phyloP scores from a whole-genome alignment of 2,888 invertebrate species.

The Plagiodera versicolora region DNA sequence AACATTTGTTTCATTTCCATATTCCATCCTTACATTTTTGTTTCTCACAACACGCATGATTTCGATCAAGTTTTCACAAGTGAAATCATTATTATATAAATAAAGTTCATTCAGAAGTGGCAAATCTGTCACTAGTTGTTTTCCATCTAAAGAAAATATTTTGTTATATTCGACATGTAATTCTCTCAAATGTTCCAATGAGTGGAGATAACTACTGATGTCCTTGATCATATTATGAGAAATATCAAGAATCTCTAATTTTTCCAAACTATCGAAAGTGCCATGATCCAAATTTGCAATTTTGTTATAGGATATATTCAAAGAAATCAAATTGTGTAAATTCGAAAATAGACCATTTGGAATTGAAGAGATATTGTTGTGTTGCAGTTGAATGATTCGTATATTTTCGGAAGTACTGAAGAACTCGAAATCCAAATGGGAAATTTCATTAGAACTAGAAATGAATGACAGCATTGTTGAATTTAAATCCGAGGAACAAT shows the following conservation, averaged over 20 bases:
- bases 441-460: no score
- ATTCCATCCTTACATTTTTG: no score
- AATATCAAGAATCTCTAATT: slow-evolving; percentile 15
- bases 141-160: not conserved
- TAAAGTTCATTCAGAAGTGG: not conserved
- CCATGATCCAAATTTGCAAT: slow-evolving; percentile 1
- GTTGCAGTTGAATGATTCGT: no score
- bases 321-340: not conserved
- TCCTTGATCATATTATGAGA: slow-evolving; percentile 15
- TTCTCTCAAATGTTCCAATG: not conserved
- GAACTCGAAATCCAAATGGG: no score
- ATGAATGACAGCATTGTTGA: no score
- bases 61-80: slow-evolving; percentile 13
- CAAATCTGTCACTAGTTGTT: slow-evolving; percentile 1
- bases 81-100: slow-evolving; percentile 13
- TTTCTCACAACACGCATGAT: no score
- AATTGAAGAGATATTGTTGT: slow-evolving; percentile 21
- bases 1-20: slow-evolving; percentile 2
- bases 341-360: not conserved
- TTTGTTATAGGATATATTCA: not conserved
- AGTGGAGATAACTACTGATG: slow-evolving; percentile 13
- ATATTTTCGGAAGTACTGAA: no score
- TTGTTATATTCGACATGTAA: slow-evolving; percentile 13
- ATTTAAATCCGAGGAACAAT: no score
- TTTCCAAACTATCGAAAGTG: slow-evolving; percentile 10